phyloP scores from a whole-genome alignment of 2,888 invertebrate species.

The Cerastis leucographa region DNA sequence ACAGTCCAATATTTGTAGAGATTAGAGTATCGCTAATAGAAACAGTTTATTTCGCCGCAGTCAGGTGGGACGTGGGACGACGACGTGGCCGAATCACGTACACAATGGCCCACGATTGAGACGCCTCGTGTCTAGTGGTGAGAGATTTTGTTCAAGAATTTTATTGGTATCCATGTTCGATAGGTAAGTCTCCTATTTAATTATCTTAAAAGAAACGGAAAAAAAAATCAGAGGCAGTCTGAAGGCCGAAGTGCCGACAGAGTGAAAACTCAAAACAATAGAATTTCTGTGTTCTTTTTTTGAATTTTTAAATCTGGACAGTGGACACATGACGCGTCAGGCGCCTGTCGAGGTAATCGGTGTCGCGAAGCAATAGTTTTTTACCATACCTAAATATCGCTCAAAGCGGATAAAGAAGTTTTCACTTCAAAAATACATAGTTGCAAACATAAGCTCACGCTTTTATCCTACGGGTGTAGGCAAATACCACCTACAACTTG shows the following conservation, averaged over 20 bases:
- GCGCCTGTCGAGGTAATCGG: too few relatives aligned
- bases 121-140: constrained; percentile 25
- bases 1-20: constrained; percentile 82
- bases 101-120: constrained; percentile 44
- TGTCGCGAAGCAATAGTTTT: too few relatives aligned
- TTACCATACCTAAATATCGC: too few relatives aligned
- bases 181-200: neutral
- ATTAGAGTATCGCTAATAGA: constrained; percentile 78
- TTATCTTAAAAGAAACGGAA: neutral
- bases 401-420: too few relatives aligned
- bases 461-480: neutral
- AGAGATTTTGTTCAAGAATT: neutral
- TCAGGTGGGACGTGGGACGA: constrained; percentile 68
- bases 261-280: too few relatives aligned
- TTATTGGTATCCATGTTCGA: neutral
- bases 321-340: too few relatives aligned
- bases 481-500: neutral
- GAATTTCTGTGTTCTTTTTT: too few relatives aligned
- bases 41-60: constrained; percentile 70
- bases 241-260: too few relatives aligned
- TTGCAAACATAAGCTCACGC: neutral
- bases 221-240: neutral
- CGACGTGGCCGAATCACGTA: constrained; percentile 61
- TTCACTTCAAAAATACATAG: neutral
- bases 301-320: too few relatives aligned